Conservation (phyloP, 2,113 vertebrate species). For the Oreotragus oreotragus region DNA sequence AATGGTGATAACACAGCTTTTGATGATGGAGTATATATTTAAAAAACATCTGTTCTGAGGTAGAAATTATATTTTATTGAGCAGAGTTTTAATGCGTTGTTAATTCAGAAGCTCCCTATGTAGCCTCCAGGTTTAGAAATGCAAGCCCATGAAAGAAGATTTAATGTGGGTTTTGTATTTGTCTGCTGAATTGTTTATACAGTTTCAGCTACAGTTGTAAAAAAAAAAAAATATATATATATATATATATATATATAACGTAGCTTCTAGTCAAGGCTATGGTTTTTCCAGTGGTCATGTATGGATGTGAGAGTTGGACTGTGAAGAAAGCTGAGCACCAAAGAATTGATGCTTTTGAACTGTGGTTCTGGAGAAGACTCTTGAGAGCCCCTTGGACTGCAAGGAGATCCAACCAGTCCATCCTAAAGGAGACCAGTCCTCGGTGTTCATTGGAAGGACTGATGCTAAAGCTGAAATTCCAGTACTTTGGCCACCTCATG, state of each 20-base stretch:
- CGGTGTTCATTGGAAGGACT: too few species aligned
- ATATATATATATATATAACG: background rate
- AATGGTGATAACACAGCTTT: background rate
- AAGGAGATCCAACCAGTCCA: too few species aligned
- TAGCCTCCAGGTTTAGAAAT: background rate
- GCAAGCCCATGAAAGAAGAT: background rate
- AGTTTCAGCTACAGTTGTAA: background rate
- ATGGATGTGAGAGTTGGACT: too few species aligned
- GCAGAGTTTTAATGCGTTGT: background rate
- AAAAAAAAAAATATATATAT: background rate
- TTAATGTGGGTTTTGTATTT: background rate
- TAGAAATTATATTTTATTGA: background rate
- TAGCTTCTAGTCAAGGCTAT: too few species aligned
- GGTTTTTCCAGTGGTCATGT: too few species aligned
- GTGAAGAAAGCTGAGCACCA: rapidly evolving
- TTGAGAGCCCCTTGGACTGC: too few species aligned
- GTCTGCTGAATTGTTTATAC: background rate
- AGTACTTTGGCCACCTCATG: too few species aligned
- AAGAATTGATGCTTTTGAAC: too few species aligned
- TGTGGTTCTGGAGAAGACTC: too few species aligned
- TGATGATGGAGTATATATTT: background rate
- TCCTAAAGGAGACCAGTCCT: too few species aligned
- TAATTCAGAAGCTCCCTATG: background rate
- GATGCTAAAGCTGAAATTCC: too few species aligned
- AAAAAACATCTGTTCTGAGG: background rate